Evolutionary conservation across 1,140 invertebrate species (phyloP).

Genomic region (Venturia canescens): DNA sequence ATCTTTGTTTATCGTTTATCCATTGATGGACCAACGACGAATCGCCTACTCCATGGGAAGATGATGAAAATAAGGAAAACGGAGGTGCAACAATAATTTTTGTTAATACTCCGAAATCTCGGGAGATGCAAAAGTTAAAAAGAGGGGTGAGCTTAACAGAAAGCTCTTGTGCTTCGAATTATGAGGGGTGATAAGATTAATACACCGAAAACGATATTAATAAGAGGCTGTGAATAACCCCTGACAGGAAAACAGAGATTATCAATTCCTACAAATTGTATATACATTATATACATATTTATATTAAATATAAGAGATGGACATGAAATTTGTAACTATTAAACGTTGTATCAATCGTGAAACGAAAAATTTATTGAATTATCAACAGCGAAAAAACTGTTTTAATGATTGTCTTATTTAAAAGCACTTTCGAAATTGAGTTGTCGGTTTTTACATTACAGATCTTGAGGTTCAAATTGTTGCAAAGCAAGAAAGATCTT

Average conservation of each 20-base stretch:
- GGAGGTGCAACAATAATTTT: constrained; percentile 33
- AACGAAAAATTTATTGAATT: background rate
- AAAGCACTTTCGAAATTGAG: background rate
- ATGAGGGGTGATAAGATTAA: constrained; percentile 22
- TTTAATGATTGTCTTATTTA: background rate
- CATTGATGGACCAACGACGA: background rate
- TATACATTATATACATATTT: constrained; percentile 24
- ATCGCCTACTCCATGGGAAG: background rate
- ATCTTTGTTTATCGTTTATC: background rate
- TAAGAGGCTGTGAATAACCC: constrained; percentile 53
- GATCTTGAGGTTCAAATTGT: background rate
- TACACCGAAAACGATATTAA: constrained; percentile 43
- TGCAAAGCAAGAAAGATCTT: background rate
- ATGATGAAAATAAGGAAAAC: background rate
- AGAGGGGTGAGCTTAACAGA: background rate
- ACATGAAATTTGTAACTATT: constrained; percentile 8
- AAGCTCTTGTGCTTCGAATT: constrained; percentile 16
- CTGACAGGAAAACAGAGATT: constrained; percentile 25
- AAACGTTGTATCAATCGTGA: background rate
- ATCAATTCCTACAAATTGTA: constrained; percentile 30
- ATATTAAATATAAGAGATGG: constrained; percentile 12
- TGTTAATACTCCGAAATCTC: constrained; percentile 17
- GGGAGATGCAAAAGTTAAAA: background rate
- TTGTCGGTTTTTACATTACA: background rate
- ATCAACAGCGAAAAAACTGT: background rate